phyloP scores from a whole-genome alignment of 1,140 invertebrate genomes.

The Andricus grossulariae region DNA sequence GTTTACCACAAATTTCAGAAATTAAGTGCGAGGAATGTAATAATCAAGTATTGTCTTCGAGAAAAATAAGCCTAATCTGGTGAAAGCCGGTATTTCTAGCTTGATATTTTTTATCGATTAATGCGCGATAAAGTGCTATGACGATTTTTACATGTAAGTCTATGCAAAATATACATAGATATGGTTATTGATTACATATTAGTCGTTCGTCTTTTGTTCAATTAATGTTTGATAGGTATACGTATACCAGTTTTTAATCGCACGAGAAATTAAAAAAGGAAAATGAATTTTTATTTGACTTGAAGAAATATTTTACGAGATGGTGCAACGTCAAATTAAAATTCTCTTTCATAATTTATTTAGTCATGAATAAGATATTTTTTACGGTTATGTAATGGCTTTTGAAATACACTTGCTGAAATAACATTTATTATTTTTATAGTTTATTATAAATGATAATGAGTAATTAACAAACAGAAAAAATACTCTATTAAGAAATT shows the following conservation, averaged over 20 bases:
- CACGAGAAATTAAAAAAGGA: no score
- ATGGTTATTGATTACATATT: background rate
- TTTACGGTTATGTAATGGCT: no score
- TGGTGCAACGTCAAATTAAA: no score
- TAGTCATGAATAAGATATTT: no score
- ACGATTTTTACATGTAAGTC: background rate
- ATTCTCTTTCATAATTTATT: no score
- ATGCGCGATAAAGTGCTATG: background rate
- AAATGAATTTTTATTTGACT: no score
- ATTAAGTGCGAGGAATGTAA: background rate
- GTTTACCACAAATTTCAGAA: background rate
- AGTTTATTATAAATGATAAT: no score
- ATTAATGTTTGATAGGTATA: background rate
- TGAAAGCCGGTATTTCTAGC: background rate
- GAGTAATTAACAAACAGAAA: no score
- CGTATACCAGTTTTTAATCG: background rate
- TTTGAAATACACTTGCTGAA: no score
- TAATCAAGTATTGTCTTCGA: constrained; percentile 6
- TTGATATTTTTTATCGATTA: constrained; percentile 22
- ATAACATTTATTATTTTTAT: no score
- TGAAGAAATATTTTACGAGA: no score
- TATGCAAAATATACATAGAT: constrained; percentile 18
- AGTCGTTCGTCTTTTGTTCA: background rate
- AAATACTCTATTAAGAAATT: no score
- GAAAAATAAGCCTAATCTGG: constrained; percentile 6